Evolutionary conservation across 2,113 vertebrate species (phyloP), one percentile per base, ranked within the genome.

Genomic region (Tympanuchus pallidicinctus): DNA sequence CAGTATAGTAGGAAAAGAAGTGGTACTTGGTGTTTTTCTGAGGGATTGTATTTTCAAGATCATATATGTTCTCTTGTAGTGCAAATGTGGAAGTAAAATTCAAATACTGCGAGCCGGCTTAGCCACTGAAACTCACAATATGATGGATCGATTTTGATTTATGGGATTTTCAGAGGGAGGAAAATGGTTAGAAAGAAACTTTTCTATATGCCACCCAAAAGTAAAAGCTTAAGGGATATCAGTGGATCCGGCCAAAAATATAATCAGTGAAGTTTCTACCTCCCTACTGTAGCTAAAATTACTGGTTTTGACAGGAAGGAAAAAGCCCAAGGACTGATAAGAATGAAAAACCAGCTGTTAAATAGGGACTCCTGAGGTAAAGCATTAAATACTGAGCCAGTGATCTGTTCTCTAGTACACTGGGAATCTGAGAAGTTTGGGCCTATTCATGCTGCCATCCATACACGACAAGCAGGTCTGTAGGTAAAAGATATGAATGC

Each of bases 241-340:
- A 60, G 40, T 56, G 59, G 36, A 89, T 2, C 2, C 14, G 72
- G n/a, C 88, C 78, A 74, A 94, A 52, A 86, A 56, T 30, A 64
- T 78, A 71, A 78, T 52, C 65, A 67, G 17, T 90, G 59, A 67
- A 90, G 71, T 69, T 82, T 85, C 88, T 88, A 74, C 65, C 32
- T 84, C 43, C 71, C 65, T 83, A 65, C 60, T 89, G 38, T 69
- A 91, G 82, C 71, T 89, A 79, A 91, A 92, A 91, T 78, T 79
- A 84, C 61, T 87, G 87, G 40, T 69, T 90, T 85, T 91, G 57
- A 80, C 82, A 79, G 71, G 82, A 89, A 81, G 47, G 43, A 60
- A 92, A 83, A 82, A 94, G 61, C 20, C 10, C 40, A 40, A 54
- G 36, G 73, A 47, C 38, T 81, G 77, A 17, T 94, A 86, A 82